These are phyloP conservation scores for Clarias macrocephalus DNA, from an alignment of 2,113 vertebrate species.

Conservation along the genomic window DNA sequence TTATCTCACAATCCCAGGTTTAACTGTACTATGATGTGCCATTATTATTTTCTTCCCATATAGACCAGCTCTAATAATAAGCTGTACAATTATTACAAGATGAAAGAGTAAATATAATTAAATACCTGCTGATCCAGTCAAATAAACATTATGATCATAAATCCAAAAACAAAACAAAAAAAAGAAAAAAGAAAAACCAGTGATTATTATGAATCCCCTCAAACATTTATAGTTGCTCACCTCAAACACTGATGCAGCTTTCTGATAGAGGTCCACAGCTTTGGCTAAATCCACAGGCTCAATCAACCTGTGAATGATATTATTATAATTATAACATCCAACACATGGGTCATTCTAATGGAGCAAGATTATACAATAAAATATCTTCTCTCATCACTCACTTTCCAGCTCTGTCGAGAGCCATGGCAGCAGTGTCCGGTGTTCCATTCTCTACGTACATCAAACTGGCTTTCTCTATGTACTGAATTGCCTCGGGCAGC, in stretches of 20 bases:
- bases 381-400: constrained; percentile 61
- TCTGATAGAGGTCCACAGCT: constrained; percentile 85
- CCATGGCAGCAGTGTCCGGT: constrained; percentile 85
- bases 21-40: no score
- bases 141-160: not conserved
- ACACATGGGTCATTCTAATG: not conserved
- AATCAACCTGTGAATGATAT: constrained; percentile 75
- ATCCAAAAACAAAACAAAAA: not conserved
- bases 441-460: constrained; percentile 89
- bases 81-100: not conserved
- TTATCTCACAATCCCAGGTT: no score
- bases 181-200: not conserved
- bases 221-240: constrained; percentile 60
- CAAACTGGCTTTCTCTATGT: constrained; percentile 85
- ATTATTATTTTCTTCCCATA: not conserved
- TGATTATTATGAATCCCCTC: not conserved
- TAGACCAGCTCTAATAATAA: not conserved
- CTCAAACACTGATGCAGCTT: constrained; percentile 85
- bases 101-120: not conserved
- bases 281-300: constrained; percentile 82
- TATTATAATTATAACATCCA: not conserved
- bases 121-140: not conserved
- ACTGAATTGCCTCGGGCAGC: constrained; percentile 79
- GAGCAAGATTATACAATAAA: not conserved
- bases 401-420: constrained; percentile 84